These are phyloP conservation scores for Drosophila setosimentum DNA, from an alignment of 2,888 invertebrate genomes.

Conservation along the genomic window DNA sequence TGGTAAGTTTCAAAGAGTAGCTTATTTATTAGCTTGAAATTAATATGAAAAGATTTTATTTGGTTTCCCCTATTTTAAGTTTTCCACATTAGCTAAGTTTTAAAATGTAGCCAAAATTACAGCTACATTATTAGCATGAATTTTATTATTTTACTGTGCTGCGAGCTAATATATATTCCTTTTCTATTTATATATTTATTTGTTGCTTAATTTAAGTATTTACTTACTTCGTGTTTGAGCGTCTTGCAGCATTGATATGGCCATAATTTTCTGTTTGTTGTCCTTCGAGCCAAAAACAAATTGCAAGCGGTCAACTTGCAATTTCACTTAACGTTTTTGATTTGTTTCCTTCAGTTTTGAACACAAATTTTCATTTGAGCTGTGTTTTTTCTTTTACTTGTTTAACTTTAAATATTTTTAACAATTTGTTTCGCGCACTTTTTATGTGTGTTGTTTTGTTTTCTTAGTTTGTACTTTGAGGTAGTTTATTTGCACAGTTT, in stretches of 20 bases:
- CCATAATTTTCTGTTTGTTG: slow-evolving; percentile 69
- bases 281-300: slow-evolving; percentile 20
- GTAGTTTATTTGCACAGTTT: slow-evolving; percentile 69
- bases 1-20: neutral
- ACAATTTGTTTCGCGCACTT: slow-evolving; percentile 57
- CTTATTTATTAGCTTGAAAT: neutral
- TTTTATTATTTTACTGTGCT: neutral
- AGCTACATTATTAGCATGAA: neutral
- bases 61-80: too few relatives aligned
- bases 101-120: neutral
- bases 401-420: slow-evolving; percentile 31
- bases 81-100: neutral
- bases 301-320: slow-evolving; percentile 31
- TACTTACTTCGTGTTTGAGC: slow-evolving; percentile 85
- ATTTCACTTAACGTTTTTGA: slow-evolving; percentile 30
- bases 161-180: too few relatives aligned
- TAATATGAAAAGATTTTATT: neutral
- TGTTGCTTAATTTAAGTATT: neutral
- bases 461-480: slow-evolving; percentile 74
- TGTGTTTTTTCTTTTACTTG: slow-evolving; percentile 30
- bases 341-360: slow-evolving; percentile 44
- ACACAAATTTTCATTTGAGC: slow-evolving; percentile 70
- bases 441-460: slow-evolving; percentile 40
- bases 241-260: slow-evolving; percentile 85
- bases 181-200: neutral